Conservation (phyloP, 2,888 invertebrate species). For the Drosophila maculinotata region DNA sequence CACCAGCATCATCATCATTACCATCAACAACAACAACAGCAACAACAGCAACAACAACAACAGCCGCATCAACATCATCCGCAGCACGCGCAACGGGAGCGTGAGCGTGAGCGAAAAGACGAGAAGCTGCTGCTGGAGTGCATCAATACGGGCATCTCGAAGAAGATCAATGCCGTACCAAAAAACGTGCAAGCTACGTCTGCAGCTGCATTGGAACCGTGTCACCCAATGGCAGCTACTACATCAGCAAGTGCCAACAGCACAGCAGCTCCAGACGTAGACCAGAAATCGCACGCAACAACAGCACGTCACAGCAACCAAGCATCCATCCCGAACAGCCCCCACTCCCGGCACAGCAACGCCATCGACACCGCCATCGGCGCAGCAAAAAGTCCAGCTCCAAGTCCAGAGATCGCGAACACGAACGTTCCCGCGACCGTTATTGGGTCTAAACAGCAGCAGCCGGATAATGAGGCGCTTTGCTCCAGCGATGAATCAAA, state of each 20-base stretch:
- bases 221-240: conserved; percentile 84
- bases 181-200: conserved; percentile 92
- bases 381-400: conserved; percentile 77
- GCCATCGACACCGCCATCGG: conserved; percentile 79
- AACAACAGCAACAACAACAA: conserved; percentile 57
- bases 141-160: conserved; percentile 85
- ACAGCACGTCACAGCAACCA: conserved; percentile 24
- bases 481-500: conserved; percentile 81
- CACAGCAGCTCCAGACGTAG: conserved; percentile 82
- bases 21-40: conserved; percentile 52
- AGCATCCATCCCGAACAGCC: conserved; percentile 75
- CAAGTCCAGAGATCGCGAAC: conserved; percentile 65
- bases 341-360: conserved; percentile 84
- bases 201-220: conserved; percentile 87
- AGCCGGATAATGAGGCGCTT: conserved; percentile 42
- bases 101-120: conserved; percentile 84
- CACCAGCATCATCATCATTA: conserved; percentile 53
- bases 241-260: conserved; percentile 84
- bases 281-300: conserved; percentile 81
- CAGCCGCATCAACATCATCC: conserved; percentile 43
- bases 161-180: conserved; percentile 85
- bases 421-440: conserved; percentile 81
- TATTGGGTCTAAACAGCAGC: conserved; percentile 82
- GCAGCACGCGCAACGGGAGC: conserved; percentile 62
- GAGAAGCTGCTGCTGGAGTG: conserved; percentile 85